Evolutionary conservation across 1,140 invertebrate genomes (phyloP).

Genomic region (Brachionus calyciflorus): DNA sequence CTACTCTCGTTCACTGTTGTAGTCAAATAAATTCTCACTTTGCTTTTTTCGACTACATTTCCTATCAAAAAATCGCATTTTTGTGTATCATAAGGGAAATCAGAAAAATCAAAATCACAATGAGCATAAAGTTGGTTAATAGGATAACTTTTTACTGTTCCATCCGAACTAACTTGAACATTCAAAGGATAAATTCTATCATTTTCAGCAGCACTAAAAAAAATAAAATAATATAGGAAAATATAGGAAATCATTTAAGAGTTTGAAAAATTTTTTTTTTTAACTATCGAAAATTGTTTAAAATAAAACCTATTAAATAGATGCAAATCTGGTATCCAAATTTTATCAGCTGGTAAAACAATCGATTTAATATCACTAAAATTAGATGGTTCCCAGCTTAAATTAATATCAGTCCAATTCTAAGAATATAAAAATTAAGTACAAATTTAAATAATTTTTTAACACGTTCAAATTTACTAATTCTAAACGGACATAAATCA

Average conservation of each 20-base stretch:
- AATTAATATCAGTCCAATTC: constrained; percentile 50
- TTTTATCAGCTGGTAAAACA: constrained; percentile 37
- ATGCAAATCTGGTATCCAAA: constrained; percentile 49
- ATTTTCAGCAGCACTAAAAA: constrained; percentile 25
- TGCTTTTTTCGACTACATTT: constrained; percentile 23
- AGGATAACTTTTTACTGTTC: constrained; percentile 15
- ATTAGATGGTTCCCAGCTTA: constrained; percentile 49
- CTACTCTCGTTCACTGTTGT: neutral
- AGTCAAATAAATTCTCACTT: neutral
- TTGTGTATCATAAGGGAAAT: constrained; percentile 31
- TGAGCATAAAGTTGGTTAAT: constrained; percentile 38
- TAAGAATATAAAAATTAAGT: constrained; percentile 1
- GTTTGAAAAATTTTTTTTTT: too few species aligned
- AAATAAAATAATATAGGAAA: too few species aligned
- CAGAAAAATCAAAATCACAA: constrained; percentile 43
- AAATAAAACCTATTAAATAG: constrained; percentile 47
- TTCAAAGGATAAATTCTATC: constrained; percentile 18
- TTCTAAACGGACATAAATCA: constrained; percentile 25
- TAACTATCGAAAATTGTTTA: neutral
- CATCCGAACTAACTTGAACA: constrained; percentile 29
- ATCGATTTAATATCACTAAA: constrained; percentile 49
- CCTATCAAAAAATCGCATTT: constrained; percentile 27
- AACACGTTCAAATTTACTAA: neutral
- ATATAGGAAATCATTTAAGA: too few species aligned
- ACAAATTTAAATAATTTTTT: neutral